Evolutionary conservation across 2,888 invertebrate genomes (phyloP).

Genomic region (Eristalinus sepulchralis): DNA sequence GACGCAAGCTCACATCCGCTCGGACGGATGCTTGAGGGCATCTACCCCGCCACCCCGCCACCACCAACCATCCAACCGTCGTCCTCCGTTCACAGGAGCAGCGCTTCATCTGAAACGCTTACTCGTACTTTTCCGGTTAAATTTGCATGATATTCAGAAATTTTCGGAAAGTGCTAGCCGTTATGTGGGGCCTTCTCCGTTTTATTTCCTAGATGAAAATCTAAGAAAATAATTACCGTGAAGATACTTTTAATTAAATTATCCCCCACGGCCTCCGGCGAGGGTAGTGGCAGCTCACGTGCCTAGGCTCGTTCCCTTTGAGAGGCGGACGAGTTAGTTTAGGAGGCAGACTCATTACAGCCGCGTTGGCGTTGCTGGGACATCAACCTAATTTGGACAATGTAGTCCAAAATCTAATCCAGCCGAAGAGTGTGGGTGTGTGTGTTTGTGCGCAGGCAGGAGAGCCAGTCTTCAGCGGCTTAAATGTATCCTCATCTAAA

Average conservation of each 20-base stretch:
- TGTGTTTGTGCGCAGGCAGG: not conserved
- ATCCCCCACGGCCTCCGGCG: not conserved
- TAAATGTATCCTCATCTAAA: slow-evolving; percentile 41
- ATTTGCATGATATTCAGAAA: slow-evolving; percentile 37
- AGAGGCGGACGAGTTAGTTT: not conserved
- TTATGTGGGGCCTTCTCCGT: not conserved
- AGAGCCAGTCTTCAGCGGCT: not conserved
- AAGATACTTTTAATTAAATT: slow-evolving; percentile 56
- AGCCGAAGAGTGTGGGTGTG: not conserved
- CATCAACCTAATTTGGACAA: slow-evolving; percentile 22
- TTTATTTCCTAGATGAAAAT: slow-evolving; percentile 19
- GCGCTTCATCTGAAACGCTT: not conserved
- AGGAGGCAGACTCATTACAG: not conserved
- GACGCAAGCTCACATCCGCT: not conserved
- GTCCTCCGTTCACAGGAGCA: too few relatives aligned
- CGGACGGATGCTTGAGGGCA: not conserved
- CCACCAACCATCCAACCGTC: too few relatives aligned
- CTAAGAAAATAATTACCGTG: slow-evolving; percentile 31
- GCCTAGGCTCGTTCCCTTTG: not conserved
- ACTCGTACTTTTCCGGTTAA: not conserved
- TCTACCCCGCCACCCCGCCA: not conserved
- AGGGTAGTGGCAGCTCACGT: not conserved
- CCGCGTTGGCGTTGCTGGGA: not conserved
- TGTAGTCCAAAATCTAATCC: slow-evolving; percentile 2
- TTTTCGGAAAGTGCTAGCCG: slow-evolving; percentile 26